These are phyloP conservation scores for Vultur gryphus DNA, from an alignment of 2,797 vertebrate species.

Conservation along the genomic window DNA sequence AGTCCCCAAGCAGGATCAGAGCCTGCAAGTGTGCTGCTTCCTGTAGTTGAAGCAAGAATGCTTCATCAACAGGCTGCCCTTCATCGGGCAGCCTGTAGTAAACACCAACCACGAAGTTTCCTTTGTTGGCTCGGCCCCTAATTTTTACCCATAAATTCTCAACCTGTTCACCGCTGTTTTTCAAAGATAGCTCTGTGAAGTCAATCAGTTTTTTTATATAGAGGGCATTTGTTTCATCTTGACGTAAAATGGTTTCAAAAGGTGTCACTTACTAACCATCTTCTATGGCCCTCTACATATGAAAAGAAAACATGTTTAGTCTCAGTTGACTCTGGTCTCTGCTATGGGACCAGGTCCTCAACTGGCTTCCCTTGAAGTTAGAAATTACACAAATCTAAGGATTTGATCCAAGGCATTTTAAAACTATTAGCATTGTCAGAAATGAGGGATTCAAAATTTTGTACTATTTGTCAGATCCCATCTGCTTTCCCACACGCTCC, in stretches of 20 bases:
- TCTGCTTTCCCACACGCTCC: background rate
- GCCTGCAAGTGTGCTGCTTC: background rate
- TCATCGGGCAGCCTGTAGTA: background rate
- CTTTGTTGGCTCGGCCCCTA: background rate
- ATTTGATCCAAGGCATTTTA: background rate
- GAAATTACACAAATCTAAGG: background rate
- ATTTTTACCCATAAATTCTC: background rate
- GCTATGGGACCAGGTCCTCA: background rate
- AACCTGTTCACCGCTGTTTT: background rate
- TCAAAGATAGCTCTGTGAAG: background rate
- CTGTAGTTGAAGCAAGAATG: background rate
- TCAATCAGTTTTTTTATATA: background rate
- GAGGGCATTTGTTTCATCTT: background rate
- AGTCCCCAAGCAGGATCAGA: background rate
- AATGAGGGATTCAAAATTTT: background rate
- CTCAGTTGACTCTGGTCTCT: background rate
- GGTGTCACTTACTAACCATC: background rate
- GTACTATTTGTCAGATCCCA: background rate
- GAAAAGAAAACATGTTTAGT: background rate
- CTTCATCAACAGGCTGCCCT: background rate
- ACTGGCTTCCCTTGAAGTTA: background rate
- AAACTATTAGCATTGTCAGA: background rate
- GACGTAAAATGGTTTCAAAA: background rate
- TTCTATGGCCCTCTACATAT: background rate
- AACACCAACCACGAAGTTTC: background rate